Percentiles rank a stretch among this genome's conserved stretches.
phyloP scores from a whole-genome alignment of 2,113 vertebrate species.

The Rafetus swinhoei region DNA sequence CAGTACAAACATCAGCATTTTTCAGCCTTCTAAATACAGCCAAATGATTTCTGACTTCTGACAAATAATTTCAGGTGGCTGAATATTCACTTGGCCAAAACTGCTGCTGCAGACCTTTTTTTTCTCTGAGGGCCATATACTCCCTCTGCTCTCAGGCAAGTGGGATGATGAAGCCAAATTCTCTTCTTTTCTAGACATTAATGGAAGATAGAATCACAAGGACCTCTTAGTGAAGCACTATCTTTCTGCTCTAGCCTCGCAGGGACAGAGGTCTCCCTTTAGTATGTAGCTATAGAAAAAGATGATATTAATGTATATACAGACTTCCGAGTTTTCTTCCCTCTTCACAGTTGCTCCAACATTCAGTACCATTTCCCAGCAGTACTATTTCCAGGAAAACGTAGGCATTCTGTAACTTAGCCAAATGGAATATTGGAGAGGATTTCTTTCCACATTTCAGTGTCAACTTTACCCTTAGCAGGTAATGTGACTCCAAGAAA shows the following conservation, averaged over 20 bases:
- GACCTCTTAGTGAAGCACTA: too few relatives aligned
- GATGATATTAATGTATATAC: too few relatives aligned
- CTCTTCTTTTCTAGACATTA: too few relatives aligned
- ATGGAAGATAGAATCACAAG: too few relatives aligned
- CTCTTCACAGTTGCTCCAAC: too few relatives aligned
- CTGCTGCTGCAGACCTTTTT: neutral
- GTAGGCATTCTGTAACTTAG: constrained; percentile 31
- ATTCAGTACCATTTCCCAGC: neutral
- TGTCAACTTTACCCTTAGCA: constrained; percentile 6
- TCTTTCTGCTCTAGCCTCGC: too few relatives aligned
- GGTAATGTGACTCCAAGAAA: constrained; percentile 15
- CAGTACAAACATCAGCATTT: neutral
- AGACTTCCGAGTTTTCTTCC: too few relatives aligned
- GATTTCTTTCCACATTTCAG: neutral
- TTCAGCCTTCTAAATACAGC: neutral
- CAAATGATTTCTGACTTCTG: neutral
- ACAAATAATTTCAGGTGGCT: neutral
- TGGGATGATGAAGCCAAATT: too few relatives aligned
- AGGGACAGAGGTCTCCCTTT: too few relatives aligned
- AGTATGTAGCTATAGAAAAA: too few relatives aligned
- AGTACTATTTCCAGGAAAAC: neutral
- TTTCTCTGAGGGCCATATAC: neutral
- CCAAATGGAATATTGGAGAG: constrained; percentile 32
- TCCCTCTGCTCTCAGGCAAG: too few relatives aligned
- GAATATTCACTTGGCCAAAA: neutral